phyloP scores from a whole-genome alignment of 2,113 vertebrate species.

The Platycercus adscitus region DNA sequence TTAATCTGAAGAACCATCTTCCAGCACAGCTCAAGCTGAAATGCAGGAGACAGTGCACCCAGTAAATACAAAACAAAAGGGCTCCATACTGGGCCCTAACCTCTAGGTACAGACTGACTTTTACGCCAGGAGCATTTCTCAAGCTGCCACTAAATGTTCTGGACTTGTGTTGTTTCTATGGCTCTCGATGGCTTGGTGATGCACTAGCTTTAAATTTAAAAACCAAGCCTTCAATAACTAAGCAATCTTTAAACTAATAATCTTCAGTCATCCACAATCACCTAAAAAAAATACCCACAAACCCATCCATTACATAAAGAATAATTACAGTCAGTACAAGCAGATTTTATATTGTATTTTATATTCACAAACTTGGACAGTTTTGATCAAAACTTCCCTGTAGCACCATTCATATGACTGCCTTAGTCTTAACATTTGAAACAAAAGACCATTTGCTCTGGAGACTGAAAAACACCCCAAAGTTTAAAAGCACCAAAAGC shows the following conservation, averaged over 20 bases:
- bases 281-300: background rate
- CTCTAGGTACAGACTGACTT: background rate
- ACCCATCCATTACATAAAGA: background rate
- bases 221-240: background rate
- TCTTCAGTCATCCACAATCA: background rate
- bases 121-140: background rate
- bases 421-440: background rate
- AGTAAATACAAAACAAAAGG: background rate
- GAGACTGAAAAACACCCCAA: background rate
- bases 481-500: slow-evolving; percentile 5
- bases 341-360: background rate
- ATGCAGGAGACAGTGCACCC: background rate
- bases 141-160: background rate
- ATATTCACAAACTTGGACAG: background rate
- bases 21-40: background rate
- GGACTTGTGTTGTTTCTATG: background rate
- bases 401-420: background rate
- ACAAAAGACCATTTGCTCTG: background rate
- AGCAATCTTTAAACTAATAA: background rate
- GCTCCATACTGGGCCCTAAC: background rate
- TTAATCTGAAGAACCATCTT: background rate
- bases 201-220: background rate
- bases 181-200: background rate
- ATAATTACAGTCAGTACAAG: background rate
- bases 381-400: background rate